phyloP scores from a whole-genome alignment of 2,888 invertebrate genomes.

The Ectemnius cavifrons region DNA sequence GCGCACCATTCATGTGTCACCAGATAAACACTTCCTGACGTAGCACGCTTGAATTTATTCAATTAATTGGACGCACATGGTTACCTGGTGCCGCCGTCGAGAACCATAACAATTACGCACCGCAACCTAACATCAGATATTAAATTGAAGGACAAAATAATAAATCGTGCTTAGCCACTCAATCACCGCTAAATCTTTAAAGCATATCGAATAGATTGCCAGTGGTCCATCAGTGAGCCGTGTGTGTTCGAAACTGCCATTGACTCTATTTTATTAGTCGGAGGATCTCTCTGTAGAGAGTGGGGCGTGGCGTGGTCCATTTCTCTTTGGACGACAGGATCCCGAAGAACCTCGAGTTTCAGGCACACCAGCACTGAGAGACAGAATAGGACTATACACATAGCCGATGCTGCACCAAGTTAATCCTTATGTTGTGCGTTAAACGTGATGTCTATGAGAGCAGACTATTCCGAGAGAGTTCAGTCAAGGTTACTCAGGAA shows the following conservation, averaged over 20 bases:
- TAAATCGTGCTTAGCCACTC: too few species aligned
- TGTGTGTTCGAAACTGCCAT: constrained; percentile 3
- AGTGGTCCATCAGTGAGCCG: constrained; percentile 10
- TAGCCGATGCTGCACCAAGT: constrained; percentile 1
- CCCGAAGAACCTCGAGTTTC: constrained; percentile 9
- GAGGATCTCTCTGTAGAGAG: neutral
- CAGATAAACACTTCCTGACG: too few species aligned
- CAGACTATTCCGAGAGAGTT: constrained; percentile 4
- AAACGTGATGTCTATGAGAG: constrained; percentile 9
- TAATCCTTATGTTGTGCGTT: constrained; percentile 11
- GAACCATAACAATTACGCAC: too few species aligned
- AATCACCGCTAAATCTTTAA: too few species aligned
- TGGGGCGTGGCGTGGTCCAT: constrained; percentile 5
- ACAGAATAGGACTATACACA: too few species aligned
- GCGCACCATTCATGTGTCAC: too few species aligned
- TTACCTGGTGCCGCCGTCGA: too few species aligned
- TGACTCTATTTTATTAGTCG: neutral
- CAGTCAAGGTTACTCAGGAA: constrained; percentile 33
- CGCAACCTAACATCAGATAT: too few species aligned
- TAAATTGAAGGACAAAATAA: too few species aligned
- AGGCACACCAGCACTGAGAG: neutral
- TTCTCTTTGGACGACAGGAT: constrained; percentile 10
- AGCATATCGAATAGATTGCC: too few species aligned
- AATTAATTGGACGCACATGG: too few species aligned
- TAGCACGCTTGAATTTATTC: too few species aligned